phyloP scores from a whole-genome alignment of 2,113 vertebrate species.

The Rhipidura dahli region DNA sequence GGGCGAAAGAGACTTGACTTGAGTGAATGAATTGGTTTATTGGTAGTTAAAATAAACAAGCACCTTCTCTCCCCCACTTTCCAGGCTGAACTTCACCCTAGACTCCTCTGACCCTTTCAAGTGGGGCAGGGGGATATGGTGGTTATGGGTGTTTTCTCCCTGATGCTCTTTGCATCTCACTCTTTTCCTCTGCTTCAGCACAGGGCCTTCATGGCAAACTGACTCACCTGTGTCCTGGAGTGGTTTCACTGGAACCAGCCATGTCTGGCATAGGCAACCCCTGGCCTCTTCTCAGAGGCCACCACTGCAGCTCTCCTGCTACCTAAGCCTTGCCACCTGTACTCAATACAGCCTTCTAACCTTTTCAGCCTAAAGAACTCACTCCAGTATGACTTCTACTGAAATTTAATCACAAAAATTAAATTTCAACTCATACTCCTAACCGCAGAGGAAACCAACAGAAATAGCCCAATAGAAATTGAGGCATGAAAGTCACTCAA shows the following conservation, averaged over 20 bases:
- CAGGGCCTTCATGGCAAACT: neutral
- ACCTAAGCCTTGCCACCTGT: neutral
- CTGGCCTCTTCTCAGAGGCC: neutral
- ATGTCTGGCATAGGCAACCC: fast-evolving
- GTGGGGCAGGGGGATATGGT: fast-evolving
- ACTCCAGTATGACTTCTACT: neutral
- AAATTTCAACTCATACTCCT: neutral
- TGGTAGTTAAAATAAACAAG: neutral
- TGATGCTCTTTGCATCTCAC: neutral
- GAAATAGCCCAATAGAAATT: neutral
- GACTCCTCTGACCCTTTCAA: neutral
- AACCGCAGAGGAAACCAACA: neutral
- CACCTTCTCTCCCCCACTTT: neutral
- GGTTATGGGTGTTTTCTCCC: neutral
- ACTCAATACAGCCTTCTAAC: neutral
- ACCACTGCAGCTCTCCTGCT: neutral
- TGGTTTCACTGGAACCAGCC: neutral
- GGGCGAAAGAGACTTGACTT: neutral
- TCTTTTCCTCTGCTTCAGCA: neutral
- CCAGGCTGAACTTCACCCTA: neutral
- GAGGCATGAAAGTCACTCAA: neutral
- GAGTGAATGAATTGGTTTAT: neutral
- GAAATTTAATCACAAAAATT: neutral
- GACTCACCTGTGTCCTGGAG: neutral
- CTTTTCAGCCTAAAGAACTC: neutral